These are phyloP conservation scores for Ctenodactylus gundi DNA, from an alignment of 2,113 vertebrate genomes.

Conservation along the genomic window DNA sequence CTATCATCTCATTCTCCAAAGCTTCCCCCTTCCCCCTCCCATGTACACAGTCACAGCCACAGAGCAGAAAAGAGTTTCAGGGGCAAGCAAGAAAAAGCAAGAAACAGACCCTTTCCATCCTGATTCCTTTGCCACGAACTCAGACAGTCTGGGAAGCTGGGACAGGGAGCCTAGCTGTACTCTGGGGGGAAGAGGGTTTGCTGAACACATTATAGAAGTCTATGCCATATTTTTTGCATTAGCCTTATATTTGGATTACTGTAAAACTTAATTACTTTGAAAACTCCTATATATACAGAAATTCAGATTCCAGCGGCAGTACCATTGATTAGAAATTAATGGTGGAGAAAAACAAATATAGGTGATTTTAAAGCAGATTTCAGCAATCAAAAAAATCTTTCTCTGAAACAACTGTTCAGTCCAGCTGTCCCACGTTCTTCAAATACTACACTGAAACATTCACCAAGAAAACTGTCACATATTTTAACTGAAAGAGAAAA, in stretches of 20 bases:
- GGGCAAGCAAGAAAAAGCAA: not conserved
- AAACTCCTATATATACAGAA: not conserved
- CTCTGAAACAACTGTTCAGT: not conserved
- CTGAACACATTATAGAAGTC: not conserved
- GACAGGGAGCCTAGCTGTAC: not conserved
- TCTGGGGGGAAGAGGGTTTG: not conserved
- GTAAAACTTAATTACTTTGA: not conserved
- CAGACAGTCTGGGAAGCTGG: not conserved
- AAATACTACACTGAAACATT: not conserved
- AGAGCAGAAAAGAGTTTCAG: not conserved
- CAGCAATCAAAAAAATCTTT: not conserved
- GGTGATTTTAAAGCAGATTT: slow-evolving; percentile 38
- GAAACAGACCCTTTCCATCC: not conserved
- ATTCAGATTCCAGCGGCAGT: not conserved
- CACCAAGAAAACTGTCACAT: not conserved
- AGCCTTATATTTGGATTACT: not conserved
- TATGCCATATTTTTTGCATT: no score
- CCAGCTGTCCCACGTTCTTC: slow-evolving; percentile 29
- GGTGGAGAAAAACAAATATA: not conserved
- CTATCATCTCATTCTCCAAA: not conserved
- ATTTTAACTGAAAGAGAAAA: slow-evolving; percentile 27
- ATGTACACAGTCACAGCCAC: not conserved
- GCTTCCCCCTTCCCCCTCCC: no score
- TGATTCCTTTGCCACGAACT: not conserved
- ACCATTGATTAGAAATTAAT: not conserved